Base-by-base conservation (phyloP, 2,888 invertebrate species). In the Phyllotreta cruciferae region DNA sequence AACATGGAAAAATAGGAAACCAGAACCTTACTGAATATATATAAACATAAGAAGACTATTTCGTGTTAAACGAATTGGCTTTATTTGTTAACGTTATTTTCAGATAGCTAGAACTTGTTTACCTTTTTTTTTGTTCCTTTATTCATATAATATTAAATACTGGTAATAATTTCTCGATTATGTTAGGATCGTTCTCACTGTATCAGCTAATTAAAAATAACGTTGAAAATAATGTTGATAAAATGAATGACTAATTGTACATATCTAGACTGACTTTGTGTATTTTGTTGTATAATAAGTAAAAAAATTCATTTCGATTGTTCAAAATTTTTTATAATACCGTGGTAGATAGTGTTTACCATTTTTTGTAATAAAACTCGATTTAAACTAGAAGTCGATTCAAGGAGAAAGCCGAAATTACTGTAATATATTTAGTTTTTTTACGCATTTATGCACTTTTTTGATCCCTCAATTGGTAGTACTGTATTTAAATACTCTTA, bases 261-360 rank as follows among this genome's bases (percentile, higher is more conserved):
- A 76, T 76, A 76, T 76, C 76, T 76, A 75, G 76, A 76, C 76
- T 76, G 76, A 76, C 71, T 70, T 71, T 73, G 74, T 75, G 74
- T 76, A 76, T 74, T 75, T 74, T 74, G 65, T 73, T 74, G 74
- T 74, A 75, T 52, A 36, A 60, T 71, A 74, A 72, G 72, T 72
- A 60, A 42, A 57, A 61, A 56, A 61, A 52, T 62, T 63, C 54
- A 42, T 57, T 63, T 66, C 14, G 47, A 64, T 66, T 61, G 61
- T 66, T 65, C 53, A 68, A 63, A 57, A 66, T 45, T 66, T 67
- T 52, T 67, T 67, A 64, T 67, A 67, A 67, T 50, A 66, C 60
- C 55, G 54, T 61, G 61, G 57, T 63, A 63, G 50, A 45, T 66
- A 66, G 62, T 52, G 49, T 67, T 61, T 61, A 62, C 60, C 64